Percentiles rank a stretch among this genome's conserved stretches.
Evolutionary conservation across 53 echinoderm and acorn worm species (phyloP).

Genomic region (Paelopatides confundens): DNA sequence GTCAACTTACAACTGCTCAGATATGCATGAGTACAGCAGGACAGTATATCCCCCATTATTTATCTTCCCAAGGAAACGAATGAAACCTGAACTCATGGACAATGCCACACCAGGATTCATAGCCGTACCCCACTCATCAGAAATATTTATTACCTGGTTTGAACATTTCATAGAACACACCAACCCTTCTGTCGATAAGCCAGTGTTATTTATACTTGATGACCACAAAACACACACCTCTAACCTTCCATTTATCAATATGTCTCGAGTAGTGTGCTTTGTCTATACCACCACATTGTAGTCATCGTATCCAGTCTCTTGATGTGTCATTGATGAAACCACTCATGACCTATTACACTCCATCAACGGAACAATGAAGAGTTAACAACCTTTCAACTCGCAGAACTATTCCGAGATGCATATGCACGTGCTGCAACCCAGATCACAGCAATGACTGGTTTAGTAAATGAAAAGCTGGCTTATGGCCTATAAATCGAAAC

Average conservation of each 20-base stretch:
- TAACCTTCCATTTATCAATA: neutral
- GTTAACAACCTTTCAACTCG: slow-evolving; percentile 7
- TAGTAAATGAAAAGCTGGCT: slow-evolving; percentile 10
- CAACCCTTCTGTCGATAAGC: slow-evolving; percentile 21
- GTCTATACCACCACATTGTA: slow-evolving; percentile 12
- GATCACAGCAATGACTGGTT: slow-evolving; percentile 25
- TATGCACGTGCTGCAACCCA: slow-evolving; percentile 19
- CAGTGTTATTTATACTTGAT: slow-evolving; percentile 5
- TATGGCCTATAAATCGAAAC: slow-evolving; percentile 27
- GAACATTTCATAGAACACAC: slow-evolving; percentile 63
- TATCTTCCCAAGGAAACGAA: slow-evolving; percentile 24
- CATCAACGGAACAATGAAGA: slow-evolving; percentile 14
- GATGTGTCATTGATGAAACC: slow-evolving; percentile 34
- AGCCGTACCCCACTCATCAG: slow-evolving; percentile 54
- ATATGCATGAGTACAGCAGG: slow-evolving; percentile 51
- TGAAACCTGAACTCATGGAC: slow-evolving; percentile 54
- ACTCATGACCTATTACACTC: slow-evolving; percentile 11
- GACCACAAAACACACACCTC: slow-evolving; percentile 21
- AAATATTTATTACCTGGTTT: slow-evolving; percentile 63
- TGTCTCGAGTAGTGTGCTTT: slow-evolving; percentile 10
- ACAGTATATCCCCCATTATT: slow-evolving; percentile 38
- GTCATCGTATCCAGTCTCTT: slow-evolving; percentile 30
- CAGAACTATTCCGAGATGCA: slow-evolving; percentile 22
- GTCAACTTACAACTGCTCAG: slow-evolving; percentile 2
- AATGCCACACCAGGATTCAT: slow-evolving; percentile 50